phyloP scores from a whole-genome alignment of 2,113 vertebrate species.

The Xiphophorus couchianus region DNA sequence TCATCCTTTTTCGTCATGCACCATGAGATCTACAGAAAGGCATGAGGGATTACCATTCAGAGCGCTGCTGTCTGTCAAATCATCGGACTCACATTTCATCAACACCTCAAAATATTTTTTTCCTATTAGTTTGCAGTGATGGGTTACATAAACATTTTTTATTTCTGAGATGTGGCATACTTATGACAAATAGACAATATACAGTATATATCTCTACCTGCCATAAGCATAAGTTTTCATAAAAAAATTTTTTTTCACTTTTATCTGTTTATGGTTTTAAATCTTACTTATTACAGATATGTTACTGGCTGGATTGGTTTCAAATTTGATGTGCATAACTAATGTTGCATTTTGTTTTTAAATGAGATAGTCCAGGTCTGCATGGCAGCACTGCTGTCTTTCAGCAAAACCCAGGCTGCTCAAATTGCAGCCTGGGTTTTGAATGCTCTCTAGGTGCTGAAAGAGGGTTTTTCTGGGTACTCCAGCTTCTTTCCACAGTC shows the following conservation, averaged over 20 bases:
- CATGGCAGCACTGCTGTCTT: neutral
- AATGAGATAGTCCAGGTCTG: neutral
- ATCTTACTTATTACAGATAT: neutral
- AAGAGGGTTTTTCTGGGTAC: neutral
- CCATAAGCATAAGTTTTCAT: too few relatives aligned
- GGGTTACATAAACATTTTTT: neutral
- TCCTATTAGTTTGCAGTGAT: neutral
- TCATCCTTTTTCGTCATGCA: slow-evolving; percentile 24
- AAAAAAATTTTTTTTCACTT: neutral
- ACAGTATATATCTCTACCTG: neutral
- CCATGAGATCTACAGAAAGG: neutral
- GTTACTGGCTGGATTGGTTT: neutral
- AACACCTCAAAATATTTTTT: neutral
- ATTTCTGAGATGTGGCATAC: neutral
- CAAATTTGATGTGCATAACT: neutral
- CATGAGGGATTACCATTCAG: neutral
- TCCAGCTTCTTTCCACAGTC: too few relatives aligned
- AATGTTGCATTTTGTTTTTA: neutral
- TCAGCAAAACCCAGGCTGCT: too few relatives aligned
- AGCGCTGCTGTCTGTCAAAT: slow-evolving; percentile 8
- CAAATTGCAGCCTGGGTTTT: neutral
- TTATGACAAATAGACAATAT: too few relatives aligned
- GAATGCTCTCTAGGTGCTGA: neutral
- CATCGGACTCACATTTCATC: neutral
- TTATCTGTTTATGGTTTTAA: neutral